Evolutionary conservation across 2,888 invertebrate genomes (phyloP).

Genomic region (Glyphotaelius pellucidus): DNA sequence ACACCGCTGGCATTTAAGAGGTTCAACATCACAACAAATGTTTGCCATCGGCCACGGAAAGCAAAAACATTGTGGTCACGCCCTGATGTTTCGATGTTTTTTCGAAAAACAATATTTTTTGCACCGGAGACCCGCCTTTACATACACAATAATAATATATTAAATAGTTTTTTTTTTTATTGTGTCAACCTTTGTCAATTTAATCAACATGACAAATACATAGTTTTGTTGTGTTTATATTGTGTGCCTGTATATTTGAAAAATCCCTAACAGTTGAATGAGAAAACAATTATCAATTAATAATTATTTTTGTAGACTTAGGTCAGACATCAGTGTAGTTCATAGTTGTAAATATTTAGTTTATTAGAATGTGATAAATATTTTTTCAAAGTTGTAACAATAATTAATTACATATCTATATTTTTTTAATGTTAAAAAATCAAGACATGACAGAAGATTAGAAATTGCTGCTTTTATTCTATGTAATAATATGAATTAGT

Average conservation of each 20-base stretch:
- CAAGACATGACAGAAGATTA: neutral
- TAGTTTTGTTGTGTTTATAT: neutral
- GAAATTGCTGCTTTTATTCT: neutral
- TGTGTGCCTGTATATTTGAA: neutral
- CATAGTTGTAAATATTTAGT: neutral
- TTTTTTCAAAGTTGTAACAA: neutral
- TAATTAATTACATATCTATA: slow-evolving; percentile 2
- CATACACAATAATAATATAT: neutral
- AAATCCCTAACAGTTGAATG: neutral
- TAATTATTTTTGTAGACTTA: neutral
- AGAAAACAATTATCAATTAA: neutral
- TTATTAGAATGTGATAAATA: neutral
- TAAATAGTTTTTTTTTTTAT: neutral
- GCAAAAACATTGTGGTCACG: too few species aligned
- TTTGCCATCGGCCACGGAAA: too few species aligned
- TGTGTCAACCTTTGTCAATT: neutral
- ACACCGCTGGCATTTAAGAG: too few species aligned
- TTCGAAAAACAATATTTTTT: too few species aligned
- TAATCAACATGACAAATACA: neutral
- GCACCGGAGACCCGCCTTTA: neutral
- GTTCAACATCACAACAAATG: too few species aligned
- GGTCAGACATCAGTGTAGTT: neutral
- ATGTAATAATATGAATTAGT: neutral
- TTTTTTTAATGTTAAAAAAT: neutral
- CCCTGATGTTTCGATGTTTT: too few species aligned